Evolutionary conservation across 2,888 invertebrate genomes (phyloP), one percentile per base, ranked within the genome.

Genomic region (Bimastos eiseni): DNA sequence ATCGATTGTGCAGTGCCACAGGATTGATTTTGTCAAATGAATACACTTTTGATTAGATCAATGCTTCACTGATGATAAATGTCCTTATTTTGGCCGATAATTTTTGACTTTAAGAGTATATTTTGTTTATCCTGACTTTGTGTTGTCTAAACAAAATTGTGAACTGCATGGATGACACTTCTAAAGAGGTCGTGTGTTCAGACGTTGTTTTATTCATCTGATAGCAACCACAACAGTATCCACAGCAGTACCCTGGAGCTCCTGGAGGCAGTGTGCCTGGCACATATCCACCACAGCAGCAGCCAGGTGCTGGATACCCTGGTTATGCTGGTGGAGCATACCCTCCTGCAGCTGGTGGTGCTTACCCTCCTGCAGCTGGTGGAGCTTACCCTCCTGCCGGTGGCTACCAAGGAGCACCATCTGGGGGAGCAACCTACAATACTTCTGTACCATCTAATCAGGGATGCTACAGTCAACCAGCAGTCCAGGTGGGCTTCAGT

Each of bases 271-370:
- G 84, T 24, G n/a, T 36, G 36, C 91, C 89, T 49, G 91, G 91
- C 30, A 89, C 41, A 24, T 91, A 91, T 86, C 91, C 91, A 33
- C 91, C 90, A 1, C 91, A 89, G n/a, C 91, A 89, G n/a, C 89
- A 36, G 33, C 49, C 84, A 30, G 91, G 89, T n/a, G 36, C 86
- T 86, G 89, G 44, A 37, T 84, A 83, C 34, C 88, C 90, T 70
- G 84, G 84, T 83, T 19, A 38, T 24, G 21, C 89, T 37, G n/a
- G n/a, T n/a, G n/a, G n/a, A n/a, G n/a, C n/a, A n/a, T 33, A n/a
- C 33, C 37, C 91, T 15, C 86, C 70, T 19, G 84, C 36, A 90
- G 15, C 30, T 17, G 37, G 55, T 41, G 83, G 84, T 33, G 36
- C 37, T 83, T 86, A 90, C 70, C 89, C 89, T 5, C 83, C 84